Percentiles rank a stretch among this genome's conserved stretches.
phyloP scores from a whole-genome alignment of 2,888 invertebrate species.

The Kryphioiulus occultus region DNA sequence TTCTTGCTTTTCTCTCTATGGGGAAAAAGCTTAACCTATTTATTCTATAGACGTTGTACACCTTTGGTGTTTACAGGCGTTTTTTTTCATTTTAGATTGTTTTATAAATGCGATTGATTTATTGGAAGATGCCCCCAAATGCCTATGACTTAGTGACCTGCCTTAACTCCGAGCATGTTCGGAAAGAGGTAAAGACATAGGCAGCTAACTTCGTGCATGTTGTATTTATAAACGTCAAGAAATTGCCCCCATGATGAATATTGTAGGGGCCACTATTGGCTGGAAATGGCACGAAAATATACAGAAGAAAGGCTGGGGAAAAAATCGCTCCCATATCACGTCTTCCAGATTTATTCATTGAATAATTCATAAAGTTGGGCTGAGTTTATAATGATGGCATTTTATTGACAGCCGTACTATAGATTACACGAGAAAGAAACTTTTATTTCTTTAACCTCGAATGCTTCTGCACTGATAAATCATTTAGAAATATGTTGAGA shows the following conservation, averaged over 20 bases:
- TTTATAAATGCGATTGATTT: conserved; percentile 37
- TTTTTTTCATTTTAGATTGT: conserved; percentile 31
- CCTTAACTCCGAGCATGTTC: neutral
- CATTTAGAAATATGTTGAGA: conserved; percentile 21
- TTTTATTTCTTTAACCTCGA: conserved; percentile 24
- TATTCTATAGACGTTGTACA: neutral
- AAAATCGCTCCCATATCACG: neutral
- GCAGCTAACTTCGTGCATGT: neutral
- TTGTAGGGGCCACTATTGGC: conserved; percentile 24
- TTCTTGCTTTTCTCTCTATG: neutral
- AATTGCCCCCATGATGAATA: conserved; percentile 12
- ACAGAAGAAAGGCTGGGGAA: neutral
- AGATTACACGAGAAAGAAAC: conserved; percentile 1
- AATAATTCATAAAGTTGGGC: conserved; percentile 38
- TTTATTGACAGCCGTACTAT: conserved; percentile 29
- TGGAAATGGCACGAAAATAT: conserved; percentile 25
- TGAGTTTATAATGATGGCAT: conserved; percentile 38
- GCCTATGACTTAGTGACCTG: conserved; percentile 30
- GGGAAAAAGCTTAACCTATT: neutral
- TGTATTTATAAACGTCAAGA: conserved; percentile 40
- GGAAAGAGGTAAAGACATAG: neutral
- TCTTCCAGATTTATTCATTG: conserved; percentile 33
- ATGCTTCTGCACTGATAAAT: neutral
- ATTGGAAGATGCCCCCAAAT: conserved; percentile 33
- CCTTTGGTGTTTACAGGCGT: neutral